Evolutionary conservation across 2,888 invertebrate genomes (phyloP).

Genomic region (Marasmarcha lunaedactyla): DNA sequence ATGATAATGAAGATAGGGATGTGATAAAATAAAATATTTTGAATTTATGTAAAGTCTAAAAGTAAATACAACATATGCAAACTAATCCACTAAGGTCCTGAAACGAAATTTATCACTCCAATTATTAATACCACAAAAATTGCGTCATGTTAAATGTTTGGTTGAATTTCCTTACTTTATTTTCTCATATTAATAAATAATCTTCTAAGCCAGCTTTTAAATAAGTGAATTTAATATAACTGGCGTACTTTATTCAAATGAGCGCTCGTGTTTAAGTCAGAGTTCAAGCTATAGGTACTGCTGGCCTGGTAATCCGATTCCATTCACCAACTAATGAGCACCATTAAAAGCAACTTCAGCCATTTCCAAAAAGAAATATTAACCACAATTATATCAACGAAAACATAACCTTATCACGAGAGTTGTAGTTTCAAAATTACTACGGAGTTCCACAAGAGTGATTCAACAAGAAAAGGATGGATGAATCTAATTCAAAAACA

Average conservation of each 20-base stretch:
- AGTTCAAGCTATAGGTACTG: slow-evolving; percentile 43
- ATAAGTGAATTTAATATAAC: too few species aligned
- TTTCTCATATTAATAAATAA: too few species aligned
- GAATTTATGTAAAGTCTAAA: too few species aligned
- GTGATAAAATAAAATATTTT: too few species aligned
- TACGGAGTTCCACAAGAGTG: not conserved
- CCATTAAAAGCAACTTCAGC: slow-evolving; percentile 37
- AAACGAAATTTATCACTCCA: too few species aligned
- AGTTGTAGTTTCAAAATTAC: slow-evolving; percentile 7
- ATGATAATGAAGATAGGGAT: too few species aligned
- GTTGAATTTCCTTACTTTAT: too few species aligned
- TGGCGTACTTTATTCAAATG: slow-evolving; percentile 27
- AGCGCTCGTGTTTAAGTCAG: slow-evolving; percentile 36
- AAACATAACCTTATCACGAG: slow-evolving; percentile 14
- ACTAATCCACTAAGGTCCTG: too few species aligned
- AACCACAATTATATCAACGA: not conserved
- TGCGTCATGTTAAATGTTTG: too few species aligned
- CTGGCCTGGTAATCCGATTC: slow-evolving; percentile 50
- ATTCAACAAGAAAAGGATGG: slow-evolving; percentile 16
- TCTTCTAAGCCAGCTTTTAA: too few species aligned
- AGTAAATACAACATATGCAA: too few species aligned
- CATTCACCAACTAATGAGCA: slow-evolving; percentile 55
- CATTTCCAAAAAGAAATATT: not conserved
- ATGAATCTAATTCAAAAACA: slow-evolving; percentile 22
- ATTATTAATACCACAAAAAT: too few species aligned